Conservation (phyloP, 2,113 vertebrate species). For the Mastomys natalensis region DNA sequence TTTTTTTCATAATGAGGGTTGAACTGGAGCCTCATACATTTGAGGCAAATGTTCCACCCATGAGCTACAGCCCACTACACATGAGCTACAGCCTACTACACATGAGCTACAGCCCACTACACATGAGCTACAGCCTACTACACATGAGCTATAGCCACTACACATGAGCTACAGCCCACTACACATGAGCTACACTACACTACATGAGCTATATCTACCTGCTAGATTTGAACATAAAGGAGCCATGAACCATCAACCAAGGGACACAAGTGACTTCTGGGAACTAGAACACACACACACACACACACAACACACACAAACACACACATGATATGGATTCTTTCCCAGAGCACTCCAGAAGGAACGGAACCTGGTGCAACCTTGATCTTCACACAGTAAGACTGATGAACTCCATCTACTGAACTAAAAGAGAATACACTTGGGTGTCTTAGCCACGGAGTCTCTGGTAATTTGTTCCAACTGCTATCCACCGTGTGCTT, state of each 20-base stretch:
- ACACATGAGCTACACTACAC: too few species aligned
- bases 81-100: too few species aligned
- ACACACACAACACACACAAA: too few species aligned
- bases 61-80: too few species aligned
- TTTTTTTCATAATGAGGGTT: background rate
- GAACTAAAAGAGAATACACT: background rate
- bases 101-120: too few species aligned
- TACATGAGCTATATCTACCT: too few species aligned
- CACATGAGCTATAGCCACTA: too few species aligned
- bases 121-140: too few species aligned
- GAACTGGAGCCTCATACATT: background rate
- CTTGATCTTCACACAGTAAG: background rate
- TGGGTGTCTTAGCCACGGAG: background rate
- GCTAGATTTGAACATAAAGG: background rate
- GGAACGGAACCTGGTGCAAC: too few species aligned
- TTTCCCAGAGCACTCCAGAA: background rate
- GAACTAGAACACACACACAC: background rate
- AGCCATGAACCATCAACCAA: background rate
- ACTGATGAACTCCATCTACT: background rate
- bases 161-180: too few species aligned
- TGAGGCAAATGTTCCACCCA: background rate
- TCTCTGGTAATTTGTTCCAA: background rate
- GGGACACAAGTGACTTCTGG: background rate
- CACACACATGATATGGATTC: too few species aligned
- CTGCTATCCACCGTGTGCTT: background rate